Evolutionary conservation across 2,888 invertebrate genomes (phyloP), one percentile per base, ranked within the genome.

Genomic region (Nycteola revayana): DNA sequence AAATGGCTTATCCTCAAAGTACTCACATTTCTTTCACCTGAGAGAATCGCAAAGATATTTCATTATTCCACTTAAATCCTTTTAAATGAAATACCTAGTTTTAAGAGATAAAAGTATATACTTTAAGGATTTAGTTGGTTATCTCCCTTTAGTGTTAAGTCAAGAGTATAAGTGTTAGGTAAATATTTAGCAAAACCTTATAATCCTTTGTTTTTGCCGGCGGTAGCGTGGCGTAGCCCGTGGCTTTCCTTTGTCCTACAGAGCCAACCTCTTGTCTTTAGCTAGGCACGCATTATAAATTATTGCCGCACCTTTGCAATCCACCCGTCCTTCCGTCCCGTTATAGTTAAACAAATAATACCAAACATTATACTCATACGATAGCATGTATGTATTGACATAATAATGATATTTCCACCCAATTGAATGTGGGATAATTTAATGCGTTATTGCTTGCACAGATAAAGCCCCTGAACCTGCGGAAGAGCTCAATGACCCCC

Each of bases 121-220:
- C 58, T 60, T 55, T 38, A 42, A 39, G 32, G 42, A 54, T 41
- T 57, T 58, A 42, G 47, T 35, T 26, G 41, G 34, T 62, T 61
- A 64, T 64, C 58, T 51, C 38, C 32, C 37, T 49, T 26, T 31
- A 49, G 42, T 56, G 54, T 56, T 61, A 56, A 54, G 53, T 52
- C 58, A 41, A 47, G 35, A 30, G 37, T 60, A 60, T 63, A 69
- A 77, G 72, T 76, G 73, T 72, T 71, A 66, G 66, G 72, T 75
- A 77, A 80, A 82, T 82, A 79, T 84, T 83, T 80, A 73, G 66
- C 68, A 63, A 67, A 66, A 71, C 69, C 64, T 55, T 66, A 67
- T 82, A 81, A 81, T 80, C 78, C 79, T 63, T 53, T 68, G 74
- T 77, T 80, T 79, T 78, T 80, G 73, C 74, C 42, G 40, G 44